Conservation (phyloP, 2,888 invertebrate species). For the Leptarthrus brevirostris region DNA sequence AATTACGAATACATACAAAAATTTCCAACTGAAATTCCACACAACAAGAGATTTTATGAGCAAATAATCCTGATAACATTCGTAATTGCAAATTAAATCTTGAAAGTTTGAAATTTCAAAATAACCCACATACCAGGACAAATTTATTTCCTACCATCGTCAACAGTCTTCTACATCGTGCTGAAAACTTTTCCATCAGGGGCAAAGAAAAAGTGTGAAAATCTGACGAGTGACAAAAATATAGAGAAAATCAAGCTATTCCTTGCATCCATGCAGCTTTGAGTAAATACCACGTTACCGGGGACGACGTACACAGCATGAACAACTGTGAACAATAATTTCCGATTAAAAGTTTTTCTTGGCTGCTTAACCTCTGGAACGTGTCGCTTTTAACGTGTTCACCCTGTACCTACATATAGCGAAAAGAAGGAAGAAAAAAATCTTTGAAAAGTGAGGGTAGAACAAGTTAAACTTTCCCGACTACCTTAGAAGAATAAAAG, state of each 20-base stretch:
- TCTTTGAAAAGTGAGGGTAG: neutral
- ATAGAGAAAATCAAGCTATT: neutral
- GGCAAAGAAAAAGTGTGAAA: slow-evolving; percentile 9
- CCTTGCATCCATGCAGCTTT: neutral
- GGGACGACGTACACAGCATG: neutral
- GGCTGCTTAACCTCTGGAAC: slow-evolving; percentile 31
- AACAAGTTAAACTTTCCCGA: slow-evolving; percentile 25
- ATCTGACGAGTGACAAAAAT: slow-evolving; percentile 32
- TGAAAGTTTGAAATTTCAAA: too few relatives aligned
- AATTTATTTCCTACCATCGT: too few relatives aligned
- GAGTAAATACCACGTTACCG: slow-evolving; percentile 12
- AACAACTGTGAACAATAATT: slow-evolving; percentile 37
- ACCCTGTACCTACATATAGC: neutral
- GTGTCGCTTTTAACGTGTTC: slow-evolving; percentile 39
- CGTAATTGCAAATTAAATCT: too few relatives aligned
- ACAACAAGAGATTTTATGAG: too few relatives aligned
- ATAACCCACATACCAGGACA: too few relatives aligned
- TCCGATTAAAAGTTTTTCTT: slow-evolving; percentile 33
- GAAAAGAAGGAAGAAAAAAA: neutral
- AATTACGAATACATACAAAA: too few relatives aligned
- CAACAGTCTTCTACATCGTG: too few relatives aligned
- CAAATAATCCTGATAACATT: too few relatives aligned
- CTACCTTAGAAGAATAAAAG: slow-evolving; percentile 22
- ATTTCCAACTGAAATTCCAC: too few relatives aligned
- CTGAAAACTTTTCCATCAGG: slow-evolving; percentile 3